A percentile compares a stretch with the other conserved stretches of the same genome.
Conservation (phyloP, 1,140 invertebrate species). For the Drosophila pseudoananassae region DNA sequence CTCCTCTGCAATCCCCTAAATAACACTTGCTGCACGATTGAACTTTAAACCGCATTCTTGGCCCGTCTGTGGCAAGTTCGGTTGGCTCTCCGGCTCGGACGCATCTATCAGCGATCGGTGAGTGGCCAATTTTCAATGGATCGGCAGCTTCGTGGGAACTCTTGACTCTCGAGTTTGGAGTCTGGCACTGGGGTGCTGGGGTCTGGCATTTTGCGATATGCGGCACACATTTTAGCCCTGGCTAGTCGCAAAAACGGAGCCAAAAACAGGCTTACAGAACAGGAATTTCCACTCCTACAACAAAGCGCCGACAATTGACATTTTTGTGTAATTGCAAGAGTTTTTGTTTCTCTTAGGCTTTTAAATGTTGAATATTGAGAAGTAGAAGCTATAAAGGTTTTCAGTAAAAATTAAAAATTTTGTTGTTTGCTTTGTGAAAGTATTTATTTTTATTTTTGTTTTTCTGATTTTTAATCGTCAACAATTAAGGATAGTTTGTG, state of each 20-base stretch:
- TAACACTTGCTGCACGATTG: constrained; percentile 80
- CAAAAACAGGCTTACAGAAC: constrained; percentile 75
- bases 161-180: constrained; percentile 47
- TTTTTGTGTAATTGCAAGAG: constrained; percentile 63
- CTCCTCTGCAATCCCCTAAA: constrained; percentile 37
- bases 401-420: neutral
- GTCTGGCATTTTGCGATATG: constrained; percentile 63
- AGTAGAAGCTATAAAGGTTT: neutral
- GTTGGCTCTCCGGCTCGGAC: constrained; percentile 40
- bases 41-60: constrained; percentile 82
- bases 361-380: constrained; percentile 6
- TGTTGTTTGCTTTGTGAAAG: neutral
- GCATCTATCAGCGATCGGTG: constrained; percentile 59
- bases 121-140: constrained; percentile 65
- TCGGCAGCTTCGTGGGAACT: constrained; percentile 68
- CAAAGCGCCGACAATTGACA: constrained; percentile 64
- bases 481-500: constrained; percentile 59
- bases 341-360: constrained; percentile 24
- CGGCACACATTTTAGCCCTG: constrained; percentile 71
- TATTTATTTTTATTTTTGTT: constrained; percentile 3
- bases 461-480: constrained; percentile 75
- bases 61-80: constrained; percentile 30
- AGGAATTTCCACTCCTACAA: constrained; percentile 82
- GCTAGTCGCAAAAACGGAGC: constrained; percentile 47
- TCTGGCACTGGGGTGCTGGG: constrained; percentile 2